Evolutionary conservation across 2,888 invertebrate genomes (phyloP).

Genomic region (Nipponacmea schrenckii): DNA sequence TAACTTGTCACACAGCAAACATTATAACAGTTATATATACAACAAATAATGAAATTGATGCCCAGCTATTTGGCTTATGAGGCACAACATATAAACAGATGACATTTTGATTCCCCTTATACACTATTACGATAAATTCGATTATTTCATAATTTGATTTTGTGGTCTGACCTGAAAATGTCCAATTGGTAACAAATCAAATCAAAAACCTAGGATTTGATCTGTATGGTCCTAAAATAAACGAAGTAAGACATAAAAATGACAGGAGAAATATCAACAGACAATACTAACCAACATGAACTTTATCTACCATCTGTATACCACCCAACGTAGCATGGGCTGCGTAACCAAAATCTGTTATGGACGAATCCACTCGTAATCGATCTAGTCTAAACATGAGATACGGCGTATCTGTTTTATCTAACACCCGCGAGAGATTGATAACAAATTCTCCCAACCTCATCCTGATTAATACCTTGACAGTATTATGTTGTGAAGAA

Average conservation of each 20-base stretch:
- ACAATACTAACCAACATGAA: slow-evolving; percentile 72
- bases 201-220: too few relatives aligned
- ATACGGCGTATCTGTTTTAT: slow-evolving; percentile 79
- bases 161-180: too few relatives aligned
- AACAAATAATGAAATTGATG: too few relatives aligned
- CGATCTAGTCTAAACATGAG: slow-evolving; percentile 79
- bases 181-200: too few relatives aligned
- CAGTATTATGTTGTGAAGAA: slow-evolving; percentile 81
- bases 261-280: neutral
- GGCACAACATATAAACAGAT: too few relatives aligned
- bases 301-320: slow-evolving; percentile 79
- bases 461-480: slow-evolving; percentile 78
- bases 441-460: slow-evolving; percentile 78
- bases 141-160: too few relatives aligned
- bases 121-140: too few relatives aligned
- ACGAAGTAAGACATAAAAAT: neutral
- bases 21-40: too few relatives aligned
- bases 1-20: too few relatives aligned
- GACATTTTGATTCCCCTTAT: too few relatives aligned
- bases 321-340: slow-evolving; percentile 78
- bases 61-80: too few relatives aligned
- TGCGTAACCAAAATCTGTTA: slow-evolving; percentile 83
- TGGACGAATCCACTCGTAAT: slow-evolving; percentile 77
- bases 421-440: slow-evolving; percentile 75
- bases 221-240: too few relatives aligned